Evolutionary conservation across 2,888 invertebrate genomes (phyloP).

Genomic region (Perithous albicinctus): DNA sequence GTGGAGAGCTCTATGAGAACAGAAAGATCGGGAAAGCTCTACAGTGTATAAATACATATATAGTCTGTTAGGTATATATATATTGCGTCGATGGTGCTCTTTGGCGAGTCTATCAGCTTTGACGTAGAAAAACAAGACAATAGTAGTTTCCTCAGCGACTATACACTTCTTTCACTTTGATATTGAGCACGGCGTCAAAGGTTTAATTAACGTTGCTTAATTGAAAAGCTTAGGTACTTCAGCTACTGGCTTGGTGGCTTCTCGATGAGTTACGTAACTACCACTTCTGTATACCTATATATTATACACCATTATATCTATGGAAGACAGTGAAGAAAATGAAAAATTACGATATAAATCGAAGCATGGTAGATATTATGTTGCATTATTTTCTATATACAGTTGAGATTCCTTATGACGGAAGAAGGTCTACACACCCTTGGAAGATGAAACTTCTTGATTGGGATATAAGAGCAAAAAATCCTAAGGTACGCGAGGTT

Average conservation of each 20-base stretch:
- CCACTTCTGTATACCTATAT: background rate
- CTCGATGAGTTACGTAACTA: constrained; percentile 26
- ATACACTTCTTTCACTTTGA: constrained; percentile 47
- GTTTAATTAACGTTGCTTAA: constrained; percentile 60
- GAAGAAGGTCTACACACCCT: background rate
- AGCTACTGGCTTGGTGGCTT: constrained; percentile 9
- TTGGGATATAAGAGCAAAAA: too few species aligned
- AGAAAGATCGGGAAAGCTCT: constrained; percentile 6
- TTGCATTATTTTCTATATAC: background rate
- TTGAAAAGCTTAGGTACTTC: constrained; percentile 46
- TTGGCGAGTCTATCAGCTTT: constrained; percentile 33
- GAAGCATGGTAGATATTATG: background rate
- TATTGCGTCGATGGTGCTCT: constrained; percentile 23
- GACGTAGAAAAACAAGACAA: constrained; percentile 28
- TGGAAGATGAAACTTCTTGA: too few species aligned
- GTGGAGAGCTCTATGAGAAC: background rate
- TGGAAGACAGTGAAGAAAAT: background rate
- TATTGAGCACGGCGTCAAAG: constrained; percentile 42
- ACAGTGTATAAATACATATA: background rate
- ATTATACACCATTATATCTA: background rate
- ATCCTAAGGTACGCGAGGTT: too few species aligned
- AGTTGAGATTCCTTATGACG: background rate
- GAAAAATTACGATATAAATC: constrained; percentile 39
- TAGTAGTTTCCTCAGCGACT: constrained; percentile 22
- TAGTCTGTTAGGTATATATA: background rate